A percentile compares a stretch with the other conserved stretches of the same genome.
phyloP scores from a whole-genome alignment of 2,797 vertebrate genomes.

The Lagothrix lagotricha region DNA sequence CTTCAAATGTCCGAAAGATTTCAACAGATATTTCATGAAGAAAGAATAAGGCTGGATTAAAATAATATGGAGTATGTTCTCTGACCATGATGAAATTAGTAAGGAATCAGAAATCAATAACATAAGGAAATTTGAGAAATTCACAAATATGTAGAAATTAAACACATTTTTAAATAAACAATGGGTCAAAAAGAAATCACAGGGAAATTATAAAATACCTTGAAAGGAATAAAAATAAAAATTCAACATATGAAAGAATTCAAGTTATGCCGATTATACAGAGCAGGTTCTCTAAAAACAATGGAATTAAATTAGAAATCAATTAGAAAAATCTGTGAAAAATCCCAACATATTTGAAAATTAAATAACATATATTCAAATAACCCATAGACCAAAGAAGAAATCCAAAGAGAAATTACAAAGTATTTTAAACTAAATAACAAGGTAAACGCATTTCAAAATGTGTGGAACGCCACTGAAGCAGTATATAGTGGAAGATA shows the following conservation, averaged over 20 bases:
- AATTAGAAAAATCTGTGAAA: background rate
- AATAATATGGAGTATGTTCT: background rate
- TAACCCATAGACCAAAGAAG: background rate
- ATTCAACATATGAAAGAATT: background rate
- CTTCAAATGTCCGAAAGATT: background rate
- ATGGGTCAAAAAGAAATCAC: background rate
- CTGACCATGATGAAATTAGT: background rate
- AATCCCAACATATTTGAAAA: background rate
- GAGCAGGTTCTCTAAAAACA: background rate
- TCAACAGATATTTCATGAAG: background rate
- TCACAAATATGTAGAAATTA: background rate
- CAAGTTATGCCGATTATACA: background rate
- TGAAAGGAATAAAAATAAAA: background rate
- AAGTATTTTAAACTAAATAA: background rate
- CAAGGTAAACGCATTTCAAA: background rate
- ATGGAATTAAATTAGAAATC: background rate
- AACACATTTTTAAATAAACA: background rate
- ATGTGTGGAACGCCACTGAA: background rate
- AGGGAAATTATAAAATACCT: background rate
- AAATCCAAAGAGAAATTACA: background rate
- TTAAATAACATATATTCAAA: background rate
- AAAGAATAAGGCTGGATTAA: background rate
- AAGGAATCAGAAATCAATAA: background rate
- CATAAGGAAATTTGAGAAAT: background rate
- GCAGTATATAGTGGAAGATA: background rate